A percentile compares a stretch with the other conserved stretches of the same genome.
These are phyloP conservation scores for Gastrophysa polygoni DNA, from an alignment of 2,888 invertebrate species.

Conservation along the genomic window DNA sequence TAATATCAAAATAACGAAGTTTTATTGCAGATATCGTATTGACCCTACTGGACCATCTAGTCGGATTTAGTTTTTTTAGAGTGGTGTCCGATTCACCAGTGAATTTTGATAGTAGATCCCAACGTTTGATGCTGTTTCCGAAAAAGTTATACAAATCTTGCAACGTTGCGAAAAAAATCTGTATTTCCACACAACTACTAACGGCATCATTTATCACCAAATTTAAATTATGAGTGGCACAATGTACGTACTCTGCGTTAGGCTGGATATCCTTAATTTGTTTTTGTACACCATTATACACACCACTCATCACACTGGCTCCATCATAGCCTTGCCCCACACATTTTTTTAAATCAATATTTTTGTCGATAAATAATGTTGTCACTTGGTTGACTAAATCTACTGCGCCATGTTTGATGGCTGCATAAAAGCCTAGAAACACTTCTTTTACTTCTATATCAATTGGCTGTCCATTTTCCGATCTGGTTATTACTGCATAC, in stretches of 20 bases:
- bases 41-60: constrained; percentile 45
- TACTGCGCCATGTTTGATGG: constrained; percentile 39
- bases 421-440: constrained; percentile 40
- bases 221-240: constrained; percentile 38
- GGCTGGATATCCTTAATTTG: constrained; percentile 21
- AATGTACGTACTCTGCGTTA: constrained; percentile 32
- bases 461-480: constrained; percentile 26
- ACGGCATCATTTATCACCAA: constrained; percentile 39
- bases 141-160: constrained; percentile 38
- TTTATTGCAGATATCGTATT: constrained; percentile 40
- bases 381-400: constrained; percentile 42
- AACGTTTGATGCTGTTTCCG: constrained; percentile 41
- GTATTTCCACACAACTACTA: constrained; percentile 26
- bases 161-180: constrained; percentile 33
- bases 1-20: no score
- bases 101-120: constrained; percentile 42
- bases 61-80: constrained; percentile 46
- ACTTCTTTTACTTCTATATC: constrained; percentile 40
- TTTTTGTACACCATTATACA: constrained; percentile 32
- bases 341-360: constrained; percentile 36
- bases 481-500: constrained; percentile 20
- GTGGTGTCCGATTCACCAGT: constrained; percentile 38
- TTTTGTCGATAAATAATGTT: constrained; percentile 30
- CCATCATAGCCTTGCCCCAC: constrained; percentile 46
- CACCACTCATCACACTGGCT: constrained; percentile 45